Conservation (phyloP, 2,113 vertebrate genomes). For the Cynopterus brachyotis region DNA sequence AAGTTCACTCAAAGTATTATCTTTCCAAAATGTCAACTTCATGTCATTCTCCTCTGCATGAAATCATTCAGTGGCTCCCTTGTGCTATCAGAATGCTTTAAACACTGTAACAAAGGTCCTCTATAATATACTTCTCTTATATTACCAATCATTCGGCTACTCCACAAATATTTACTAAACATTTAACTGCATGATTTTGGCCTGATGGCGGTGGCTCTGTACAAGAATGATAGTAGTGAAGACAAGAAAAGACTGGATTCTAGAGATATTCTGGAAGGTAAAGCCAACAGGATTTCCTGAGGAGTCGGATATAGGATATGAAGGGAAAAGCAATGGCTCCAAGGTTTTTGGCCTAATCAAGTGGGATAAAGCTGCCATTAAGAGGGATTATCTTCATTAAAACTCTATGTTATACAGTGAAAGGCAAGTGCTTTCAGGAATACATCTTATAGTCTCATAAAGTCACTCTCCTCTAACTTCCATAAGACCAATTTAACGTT, state of each 20-base stretch:
- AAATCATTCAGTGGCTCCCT: neutral
- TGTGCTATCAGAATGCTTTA: neutral
- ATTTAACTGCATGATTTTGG: neutral
- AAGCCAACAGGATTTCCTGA: neutral
- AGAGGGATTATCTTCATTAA: neutral
- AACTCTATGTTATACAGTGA: neutral
- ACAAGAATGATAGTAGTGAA: neutral
- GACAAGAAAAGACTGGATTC: neutral
- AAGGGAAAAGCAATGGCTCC: neutral
- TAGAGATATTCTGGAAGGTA: conserved; percentile 4
- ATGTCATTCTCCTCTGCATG: neutral
- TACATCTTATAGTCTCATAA: neutral
- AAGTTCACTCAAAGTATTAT: neutral
- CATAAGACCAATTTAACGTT: conserved; percentile 23
- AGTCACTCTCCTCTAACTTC: neutral
- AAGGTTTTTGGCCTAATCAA: neutral
- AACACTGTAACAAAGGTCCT: neutral
- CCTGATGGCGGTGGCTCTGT: neutral
- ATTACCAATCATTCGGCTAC: neutral
- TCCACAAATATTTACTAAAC: conserved; percentile 16
- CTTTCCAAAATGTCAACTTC: conserved; percentile 12
- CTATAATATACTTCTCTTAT: neutral
- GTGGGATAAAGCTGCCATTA: neutral
- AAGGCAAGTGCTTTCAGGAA: neutral
- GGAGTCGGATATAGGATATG: neutral